phyloP scores from a whole-genome alignment of 2,888 invertebrate species.

The Thecophora atra region DNA sequence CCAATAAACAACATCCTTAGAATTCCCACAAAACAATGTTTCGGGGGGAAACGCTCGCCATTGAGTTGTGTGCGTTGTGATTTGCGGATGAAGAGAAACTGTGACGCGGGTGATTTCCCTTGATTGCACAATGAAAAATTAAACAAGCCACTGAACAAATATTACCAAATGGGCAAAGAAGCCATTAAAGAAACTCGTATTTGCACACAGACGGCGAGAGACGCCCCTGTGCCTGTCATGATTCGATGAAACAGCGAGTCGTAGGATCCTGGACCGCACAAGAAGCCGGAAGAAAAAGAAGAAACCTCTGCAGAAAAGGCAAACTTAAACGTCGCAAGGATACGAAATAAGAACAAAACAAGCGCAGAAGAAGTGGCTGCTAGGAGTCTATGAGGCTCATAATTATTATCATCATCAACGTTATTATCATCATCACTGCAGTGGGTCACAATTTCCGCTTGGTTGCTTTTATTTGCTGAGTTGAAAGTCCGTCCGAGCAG shows the following conservation, averaged over 20 bases:
- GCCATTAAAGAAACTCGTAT: slow-evolving; percentile 25
- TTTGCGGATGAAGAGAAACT: too few species aligned
- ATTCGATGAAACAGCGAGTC: slow-evolving; percentile 2
- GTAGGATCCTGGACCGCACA: slow-evolving; percentile 1
- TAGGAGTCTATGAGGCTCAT: not conserved
- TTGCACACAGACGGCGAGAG: too few species aligned
- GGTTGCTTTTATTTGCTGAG: not conserved
- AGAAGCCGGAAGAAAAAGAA: not conserved
- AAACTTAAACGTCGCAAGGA: slow-evolving; percentile 61
- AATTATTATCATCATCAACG: too few species aligned
- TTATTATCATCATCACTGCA: slow-evolving; percentile 19
- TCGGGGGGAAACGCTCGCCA: not conserved
- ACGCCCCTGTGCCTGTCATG: too few species aligned
- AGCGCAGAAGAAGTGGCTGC: too few species aligned
- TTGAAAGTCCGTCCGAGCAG: not conserved
- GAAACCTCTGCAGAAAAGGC: slow-evolving; percentile 41
- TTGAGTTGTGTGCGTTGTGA: not conserved
- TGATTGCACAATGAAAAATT: slow-evolving; percentile 30
- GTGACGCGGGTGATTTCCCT: not conserved
- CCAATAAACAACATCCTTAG: too few species aligned
- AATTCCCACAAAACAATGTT: not conserved
- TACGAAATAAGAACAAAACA: slow-evolving; percentile 47
- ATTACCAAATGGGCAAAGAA: slow-evolving; percentile 19
- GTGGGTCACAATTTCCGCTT: slow-evolving; percentile 23
- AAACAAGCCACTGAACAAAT: slow-evolving; percentile 28